A percentile compares a stretch with the other conserved stretches of the same genome.
Evolutionary conservation across 1,140 invertebrate species (phyloP).

Genomic region (Drosophila lacteicornis): DNA sequence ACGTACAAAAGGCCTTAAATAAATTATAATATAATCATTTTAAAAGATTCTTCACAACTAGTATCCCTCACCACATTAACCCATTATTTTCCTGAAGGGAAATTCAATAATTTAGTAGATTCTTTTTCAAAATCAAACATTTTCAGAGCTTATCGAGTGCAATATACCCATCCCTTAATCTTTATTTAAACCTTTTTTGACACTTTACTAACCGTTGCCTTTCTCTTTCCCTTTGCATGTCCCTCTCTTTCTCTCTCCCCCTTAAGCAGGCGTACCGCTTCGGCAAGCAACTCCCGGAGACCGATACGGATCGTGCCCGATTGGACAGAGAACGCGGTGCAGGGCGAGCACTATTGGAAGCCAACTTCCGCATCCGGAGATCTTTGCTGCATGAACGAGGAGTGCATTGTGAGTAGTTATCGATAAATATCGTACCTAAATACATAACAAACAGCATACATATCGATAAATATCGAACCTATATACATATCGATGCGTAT

Average conservation of each 20-base stretch:
- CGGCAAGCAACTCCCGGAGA: constrained; percentile 85
- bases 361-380: constrained; percentile 95
- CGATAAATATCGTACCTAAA: background rate
- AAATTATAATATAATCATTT: too few relatives aligned
- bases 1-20: too few relatives aligned
- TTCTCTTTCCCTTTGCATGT: background rate
- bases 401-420: constrained; percentile 92
- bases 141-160: constrained; percentile 19
- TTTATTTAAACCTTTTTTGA: background rate
- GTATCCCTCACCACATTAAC: too few relatives aligned
- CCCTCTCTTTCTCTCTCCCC: background rate
- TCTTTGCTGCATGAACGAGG: constrained; percentile 95
- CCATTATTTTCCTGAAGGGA: too few relatives aligned
- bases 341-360: constrained; percentile 95
- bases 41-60: too few relatives aligned
- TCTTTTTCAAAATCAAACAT: background rate
- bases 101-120: background rate
- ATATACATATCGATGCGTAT: too few relatives aligned
- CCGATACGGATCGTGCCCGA: constrained; percentile 92
- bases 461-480: too few relatives aligned
- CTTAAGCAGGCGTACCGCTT: constrained; percentile 85
- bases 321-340: constrained; percentile 91
- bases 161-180: background rate
- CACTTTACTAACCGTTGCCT: background rate
- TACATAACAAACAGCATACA: too few relatives aligned